Conservation (phyloP, 1,140 invertebrate genomes). For the Drosophila guanche region DNA sequence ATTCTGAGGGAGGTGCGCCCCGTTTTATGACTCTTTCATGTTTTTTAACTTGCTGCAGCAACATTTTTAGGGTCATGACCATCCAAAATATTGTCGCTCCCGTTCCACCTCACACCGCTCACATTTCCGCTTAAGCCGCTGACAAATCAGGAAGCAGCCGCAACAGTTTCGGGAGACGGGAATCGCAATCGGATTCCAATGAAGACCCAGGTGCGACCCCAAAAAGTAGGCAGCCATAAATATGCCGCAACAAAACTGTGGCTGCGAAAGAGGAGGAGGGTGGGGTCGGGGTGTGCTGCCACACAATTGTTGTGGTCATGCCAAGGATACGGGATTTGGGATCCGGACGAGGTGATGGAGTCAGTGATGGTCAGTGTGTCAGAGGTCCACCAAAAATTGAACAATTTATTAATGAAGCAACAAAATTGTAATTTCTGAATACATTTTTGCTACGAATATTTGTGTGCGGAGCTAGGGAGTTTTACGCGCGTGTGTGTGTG, state of each 20-base stretch:
- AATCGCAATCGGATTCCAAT: slow-evolving; percentile 1
- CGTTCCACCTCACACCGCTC: not conserved
- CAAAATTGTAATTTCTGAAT: slow-evolving; percentile 43
- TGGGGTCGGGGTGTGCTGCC: not conserved
- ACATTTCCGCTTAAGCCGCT: not conserved
- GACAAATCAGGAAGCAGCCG: slow-evolving; percentile 25
- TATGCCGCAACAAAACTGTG: not conserved
- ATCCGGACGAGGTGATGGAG: not conserved
- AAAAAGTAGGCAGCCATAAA: slow-evolving; percentile 29
- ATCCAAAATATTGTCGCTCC: slow-evolving; percentile 71
- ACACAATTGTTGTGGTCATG: slow-evolving; percentile 1
- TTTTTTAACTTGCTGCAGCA: slow-evolving; percentile 42
- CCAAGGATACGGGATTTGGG: not conserved
- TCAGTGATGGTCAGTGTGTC: slow-evolving; percentile 1
- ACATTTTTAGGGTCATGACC: slow-evolving; percentile 65
- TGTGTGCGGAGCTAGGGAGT: not conserved
- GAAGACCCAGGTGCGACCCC: slow-evolving; percentile 35
- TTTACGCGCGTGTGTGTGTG: slow-evolving; percentile 1
- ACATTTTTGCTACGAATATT: slow-evolving; percentile 29
- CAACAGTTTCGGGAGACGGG: not conserved
- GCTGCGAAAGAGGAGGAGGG: not conserved
- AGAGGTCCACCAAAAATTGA: slow-evolving; percentile 5
- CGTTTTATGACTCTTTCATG: slow-evolving; percentile 63
- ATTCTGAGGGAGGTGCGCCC: not conserved
- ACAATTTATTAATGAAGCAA: slow-evolving; percentile 43